Evolutionary conservation across 2,888 invertebrate species (phyloP).

Genomic region (Slavum lentiscoides): DNA sequence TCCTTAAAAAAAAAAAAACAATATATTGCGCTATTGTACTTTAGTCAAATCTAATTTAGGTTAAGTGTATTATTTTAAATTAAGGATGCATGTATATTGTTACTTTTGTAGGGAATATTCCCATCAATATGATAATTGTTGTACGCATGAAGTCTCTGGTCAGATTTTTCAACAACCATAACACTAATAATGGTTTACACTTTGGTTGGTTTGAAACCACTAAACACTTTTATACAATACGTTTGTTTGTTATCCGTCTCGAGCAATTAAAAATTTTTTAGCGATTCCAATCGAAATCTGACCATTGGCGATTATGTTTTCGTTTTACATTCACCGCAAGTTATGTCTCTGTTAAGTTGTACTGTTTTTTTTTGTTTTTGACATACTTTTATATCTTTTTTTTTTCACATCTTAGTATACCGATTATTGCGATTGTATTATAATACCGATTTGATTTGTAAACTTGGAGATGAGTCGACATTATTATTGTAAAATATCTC

Average conservation of each 20-base stretch:
- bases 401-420: background rate
- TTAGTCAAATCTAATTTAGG: slow-evolving; percentile 8
- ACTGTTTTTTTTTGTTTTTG: slow-evolving; percentile 10
- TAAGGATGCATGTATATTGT: background rate
- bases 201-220: too few species aligned
- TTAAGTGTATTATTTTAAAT: background rate
- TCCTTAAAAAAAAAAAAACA: background rate
- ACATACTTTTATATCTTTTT: too few species aligned
- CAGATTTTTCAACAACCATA: slow-evolving; percentile 3
- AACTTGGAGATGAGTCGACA: slow-evolving; percentile 30
- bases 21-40: background rate
- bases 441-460: slow-evolving; percentile 14
- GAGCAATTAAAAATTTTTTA: too few species aligned
- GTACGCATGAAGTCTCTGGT: slow-evolving; percentile 5
- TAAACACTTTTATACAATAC: too few species aligned
- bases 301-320: background rate
- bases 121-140: background rate
- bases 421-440: background rate
- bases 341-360: background rate
- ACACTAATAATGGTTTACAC: too few species aligned
- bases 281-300: background rate
- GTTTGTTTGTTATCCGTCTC: too few species aligned
- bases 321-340: background rate
- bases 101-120: slow-evolving; percentile 1
- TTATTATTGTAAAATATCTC: slow-evolving; percentile 1